Evolutionary conservation across 2,113 vertebrate species (phyloP).

Genomic region (Raja brachyura): DNA sequence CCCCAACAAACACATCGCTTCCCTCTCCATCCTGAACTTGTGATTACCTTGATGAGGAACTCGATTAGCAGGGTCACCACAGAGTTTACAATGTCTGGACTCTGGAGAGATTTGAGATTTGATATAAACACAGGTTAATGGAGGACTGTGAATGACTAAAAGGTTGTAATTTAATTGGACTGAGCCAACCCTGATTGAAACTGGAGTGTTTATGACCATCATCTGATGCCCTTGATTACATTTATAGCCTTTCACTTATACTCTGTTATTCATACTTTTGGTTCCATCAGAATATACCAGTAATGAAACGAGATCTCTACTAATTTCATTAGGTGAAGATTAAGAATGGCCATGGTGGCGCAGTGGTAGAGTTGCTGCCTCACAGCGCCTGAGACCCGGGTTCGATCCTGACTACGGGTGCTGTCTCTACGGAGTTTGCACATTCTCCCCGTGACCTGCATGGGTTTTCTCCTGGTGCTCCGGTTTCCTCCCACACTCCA

Average conservation of each 20-base stretch:
- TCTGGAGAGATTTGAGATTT: slow-evolving; percentile 17
- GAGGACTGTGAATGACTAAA: background rate
- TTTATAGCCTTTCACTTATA: slow-evolving; percentile 9
- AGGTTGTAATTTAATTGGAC: slow-evolving; percentile 12
- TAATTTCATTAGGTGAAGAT: slow-evolving; percentile 11
- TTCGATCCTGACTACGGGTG: no score
- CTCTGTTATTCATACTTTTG: slow-evolving; percentile 7
- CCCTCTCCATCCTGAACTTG: slow-evolving; percentile 16
- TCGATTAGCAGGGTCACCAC: background rate
- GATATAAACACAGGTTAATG: slow-evolving; percentile 2
- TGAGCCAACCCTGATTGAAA: background rate
- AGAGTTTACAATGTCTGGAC: background rate
- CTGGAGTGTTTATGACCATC: slow-evolving; percentile 19
- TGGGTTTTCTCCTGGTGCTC: no score
- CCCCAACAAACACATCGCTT: background rate
- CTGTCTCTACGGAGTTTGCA: no score
- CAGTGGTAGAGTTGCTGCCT: no score
- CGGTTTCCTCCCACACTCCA: no score
- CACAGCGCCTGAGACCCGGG: no score
- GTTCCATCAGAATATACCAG: background rate
- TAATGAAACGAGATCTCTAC: background rate
- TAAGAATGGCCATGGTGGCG: no score
- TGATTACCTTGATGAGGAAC: slow-evolving; percentile 9
- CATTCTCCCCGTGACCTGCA: no score
- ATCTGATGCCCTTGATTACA: slow-evolving; percentile 10